Base-by-base conservation (phyloP, 1,140 invertebrate species). In the Streblospio benedicti region DNA sequence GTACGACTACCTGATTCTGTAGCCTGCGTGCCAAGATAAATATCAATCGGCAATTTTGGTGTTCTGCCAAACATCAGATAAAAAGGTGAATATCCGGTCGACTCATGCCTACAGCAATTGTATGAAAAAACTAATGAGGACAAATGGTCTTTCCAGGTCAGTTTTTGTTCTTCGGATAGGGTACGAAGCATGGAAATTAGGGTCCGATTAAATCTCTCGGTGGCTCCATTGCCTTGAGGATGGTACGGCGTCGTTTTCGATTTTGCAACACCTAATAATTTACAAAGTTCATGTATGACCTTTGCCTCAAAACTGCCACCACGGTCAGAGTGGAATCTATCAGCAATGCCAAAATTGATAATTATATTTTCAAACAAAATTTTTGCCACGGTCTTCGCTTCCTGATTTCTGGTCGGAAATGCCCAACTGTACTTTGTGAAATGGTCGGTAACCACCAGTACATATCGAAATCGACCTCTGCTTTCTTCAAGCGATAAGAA, bases 341-440 rank as follows among this genome's bases (percentile, higher is more conserved):
- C 32, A 0, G 79, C 77, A 2, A 73, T 57, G 6, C 79, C 79
- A 57, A 71, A 74, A 9, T 68, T 63, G 45, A 63, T 67, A 27
- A 80, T 52, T 23, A 71, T 62, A 16, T 76, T 57, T 25, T 74
- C 56, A 2, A 76, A 63, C 9, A 80, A 62, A 2, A 59, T 65
- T 31, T 72, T 62, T n/a, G 73, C 78, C 12, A 74, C 64, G 2
- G 72, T 73, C 56, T 60, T 61, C 0, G 73, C 75, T 45, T 69
- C 69, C 59, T 77, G 70, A 61, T 80, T 72, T 18, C 68, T 70
- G 4, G 76, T 69, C 4, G 75, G 64, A 28, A 71, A 67, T 5
- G 69, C 71, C 57, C 74, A 70, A 2, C 69, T 63, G 65, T 64
- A 80, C 55, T 72, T 79, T 4, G 68, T 78, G 60, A 80, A 80